Evolutionary conservation across 2,113 vertebrate genomes (phyloP).

Genomic region (Athene cunicularia): DNA sequence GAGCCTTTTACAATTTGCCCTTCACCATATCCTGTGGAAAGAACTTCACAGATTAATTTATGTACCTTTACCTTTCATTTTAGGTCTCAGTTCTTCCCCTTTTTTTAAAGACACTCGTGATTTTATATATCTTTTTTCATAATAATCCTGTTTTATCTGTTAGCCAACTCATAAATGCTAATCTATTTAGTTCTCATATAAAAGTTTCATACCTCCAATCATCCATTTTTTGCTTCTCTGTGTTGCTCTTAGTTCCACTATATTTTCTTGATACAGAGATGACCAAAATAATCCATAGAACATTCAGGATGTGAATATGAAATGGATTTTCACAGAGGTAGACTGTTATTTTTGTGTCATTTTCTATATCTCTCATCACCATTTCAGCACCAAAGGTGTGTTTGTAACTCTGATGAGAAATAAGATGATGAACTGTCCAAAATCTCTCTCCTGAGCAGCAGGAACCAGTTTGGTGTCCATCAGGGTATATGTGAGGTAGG

Average conservation of each 20-base stretch:
- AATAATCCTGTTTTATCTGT: neutral
- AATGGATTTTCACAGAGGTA: neutral
- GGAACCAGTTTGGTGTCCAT: neutral
- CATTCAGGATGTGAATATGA: neutral
- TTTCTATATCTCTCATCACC: neutral
- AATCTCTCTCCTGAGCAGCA: neutral
- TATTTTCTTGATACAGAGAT: neutral
- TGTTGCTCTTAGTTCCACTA: neutral
- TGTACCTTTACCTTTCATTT: neutral
- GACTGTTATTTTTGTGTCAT: neutral
- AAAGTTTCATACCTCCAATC: neutral
- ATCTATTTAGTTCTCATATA: neutral
- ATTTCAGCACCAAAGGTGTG: neutral
- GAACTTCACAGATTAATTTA: neutral
- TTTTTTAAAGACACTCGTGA: neutral
- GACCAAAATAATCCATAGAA: neutral
- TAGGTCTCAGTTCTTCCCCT: neutral
- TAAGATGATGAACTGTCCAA: neutral
- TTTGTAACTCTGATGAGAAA: neutral
- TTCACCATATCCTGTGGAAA: neutral
- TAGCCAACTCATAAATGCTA: neutral
- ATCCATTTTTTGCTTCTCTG: neutral
- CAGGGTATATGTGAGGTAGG: neutral
- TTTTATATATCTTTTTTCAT: neutral
- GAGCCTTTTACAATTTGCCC: neutral